These are phyloP conservation scores for Margaritifera margaritifera DNA, from an alignment of 2,888 invertebrate genomes.

Conservation along the genomic window DNA sequence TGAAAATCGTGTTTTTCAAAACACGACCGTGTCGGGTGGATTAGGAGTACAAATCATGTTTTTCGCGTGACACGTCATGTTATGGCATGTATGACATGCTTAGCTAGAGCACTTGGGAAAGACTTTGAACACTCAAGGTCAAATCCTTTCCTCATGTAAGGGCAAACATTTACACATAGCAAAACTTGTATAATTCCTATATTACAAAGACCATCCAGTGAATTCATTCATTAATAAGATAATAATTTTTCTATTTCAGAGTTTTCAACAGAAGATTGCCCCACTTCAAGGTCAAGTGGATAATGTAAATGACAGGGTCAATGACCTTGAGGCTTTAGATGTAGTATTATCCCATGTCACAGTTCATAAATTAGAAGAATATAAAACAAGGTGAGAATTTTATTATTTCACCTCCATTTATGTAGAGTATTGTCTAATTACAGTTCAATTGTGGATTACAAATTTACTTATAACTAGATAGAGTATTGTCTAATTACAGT, in stretches of 20 bases:
- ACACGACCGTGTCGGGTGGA: no score
- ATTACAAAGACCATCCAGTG: background rate
- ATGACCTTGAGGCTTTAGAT: constrained; percentile 82
- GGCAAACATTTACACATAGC: no score
- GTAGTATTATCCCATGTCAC: constrained; percentile 82
- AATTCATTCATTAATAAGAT: background rate
- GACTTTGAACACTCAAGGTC: no score
- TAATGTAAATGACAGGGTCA: constrained; percentile 84
- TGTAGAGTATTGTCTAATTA: background rate
- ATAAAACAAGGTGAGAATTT: constrained; percentile 78
- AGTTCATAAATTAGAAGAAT: constrained; percentile 83
- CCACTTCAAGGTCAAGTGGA: constrained; percentile 83
- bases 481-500: background rate
- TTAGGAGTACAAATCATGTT: no score
- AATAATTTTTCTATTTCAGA: constrained; percentile 74
- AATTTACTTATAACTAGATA: background rate
- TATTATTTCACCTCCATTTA: background rate
- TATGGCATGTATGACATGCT: no score
- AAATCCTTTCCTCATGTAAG: no score
- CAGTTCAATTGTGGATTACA: background rate
- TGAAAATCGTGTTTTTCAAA: no score
- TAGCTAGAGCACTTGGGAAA: no score
- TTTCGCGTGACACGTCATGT: no score
- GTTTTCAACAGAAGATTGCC: constrained; percentile 82
- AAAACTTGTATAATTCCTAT: background rate